Conservation (phyloP, 2,797 vertebrate species). For the Chrosomus eos region DNA sequence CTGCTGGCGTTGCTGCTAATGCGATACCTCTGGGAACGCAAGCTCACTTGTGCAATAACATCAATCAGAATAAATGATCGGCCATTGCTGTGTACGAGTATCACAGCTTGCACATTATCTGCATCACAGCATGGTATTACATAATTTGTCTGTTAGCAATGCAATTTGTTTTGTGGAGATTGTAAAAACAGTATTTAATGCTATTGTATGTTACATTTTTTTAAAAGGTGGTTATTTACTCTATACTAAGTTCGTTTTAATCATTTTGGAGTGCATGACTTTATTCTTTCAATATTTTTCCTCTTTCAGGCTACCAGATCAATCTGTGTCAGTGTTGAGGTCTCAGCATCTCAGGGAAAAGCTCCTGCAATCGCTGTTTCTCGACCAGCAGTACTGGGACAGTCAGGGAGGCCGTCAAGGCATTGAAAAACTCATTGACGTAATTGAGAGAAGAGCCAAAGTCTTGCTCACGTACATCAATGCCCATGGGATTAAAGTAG, state of each 20-base stretch:
- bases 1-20: slow-evolving; percentile 32
- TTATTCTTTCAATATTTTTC: slow-evolving; percentile 40
- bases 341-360: slow-evolving; percentile 87
- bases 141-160: slow-evolving; percentile 58
- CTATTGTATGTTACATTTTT: not conserved
- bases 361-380: slow-evolving; percentile 94
- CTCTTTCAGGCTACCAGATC: slow-evolving; percentile 86
- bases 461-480: slow-evolving; percentile 93
- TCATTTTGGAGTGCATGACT: not conserved
- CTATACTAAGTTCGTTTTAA: not conserved
- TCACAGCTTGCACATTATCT: slow-evolving; percentile 31
- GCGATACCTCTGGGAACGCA: slow-evolving; percentile 34
- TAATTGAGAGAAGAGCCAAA: slow-evolving; percentile 87
- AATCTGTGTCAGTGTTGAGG: slow-evolving; percentile 86
- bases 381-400: slow-evolving; percentile 93
- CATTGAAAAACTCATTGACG: slow-evolving; percentile 94
- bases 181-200: not conserved
- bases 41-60: slow-evolving; percentile 24
- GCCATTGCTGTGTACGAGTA: not conserved
- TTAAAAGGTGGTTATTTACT: not conserved
- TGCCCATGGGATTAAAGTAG: slow-evolving; percentile 85
- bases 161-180: not conserved
- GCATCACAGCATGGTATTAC: slow-evolving; percentile 40
- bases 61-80: slow-evolving; percentile 34
- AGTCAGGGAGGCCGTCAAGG: slow-evolving; percentile 93